Conservation (phyloP, 1,140 invertebrate species). For the Neodiprion fabricii region DNA sequence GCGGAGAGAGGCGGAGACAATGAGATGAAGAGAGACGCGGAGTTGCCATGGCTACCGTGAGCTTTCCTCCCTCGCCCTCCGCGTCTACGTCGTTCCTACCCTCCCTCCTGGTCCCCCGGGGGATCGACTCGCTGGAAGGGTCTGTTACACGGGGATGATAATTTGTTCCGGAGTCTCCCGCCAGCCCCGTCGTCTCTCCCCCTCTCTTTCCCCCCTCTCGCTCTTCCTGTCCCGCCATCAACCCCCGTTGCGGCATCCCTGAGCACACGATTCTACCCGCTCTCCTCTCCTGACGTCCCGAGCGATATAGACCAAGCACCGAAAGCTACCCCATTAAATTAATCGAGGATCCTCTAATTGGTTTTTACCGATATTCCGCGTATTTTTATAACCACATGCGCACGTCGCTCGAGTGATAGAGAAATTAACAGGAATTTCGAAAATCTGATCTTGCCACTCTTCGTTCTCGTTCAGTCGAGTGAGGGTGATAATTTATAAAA, state of each 20-base stretch:
- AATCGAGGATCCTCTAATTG: constrained; percentile 13
- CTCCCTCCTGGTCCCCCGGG: constrained; percentile 2
- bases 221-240: not conserved
- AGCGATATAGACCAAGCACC: constrained; percentile 1
- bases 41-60: constrained; percentile 9
- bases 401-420: not conserved
- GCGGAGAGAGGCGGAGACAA: constrained; percentile 12
- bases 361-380: not conserved
- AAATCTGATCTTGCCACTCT: too few species aligned
- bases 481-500: too few species aligned
- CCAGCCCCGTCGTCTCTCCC: not conserved
- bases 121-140: constrained; percentile 15
- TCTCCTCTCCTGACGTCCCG: not conserved
- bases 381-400: not conserved
- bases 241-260: not conserved
- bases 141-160: constrained; percentile 16
- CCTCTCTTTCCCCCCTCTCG: not conserved
- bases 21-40: constrained; percentile 11
- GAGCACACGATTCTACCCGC: not conserved
- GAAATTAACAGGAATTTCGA: not conserved
- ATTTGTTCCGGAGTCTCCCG: constrained; percentile 14
- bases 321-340: constrained; percentile 12
- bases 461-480: too few species aligned
- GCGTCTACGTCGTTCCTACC: not conserved
- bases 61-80: not conserved